Percentiles rank a stretch among this genome's conserved stretches.
These are phyloP conservation scores for Geophilus truncorum DNA, from an alignment of 2,888 invertebrate genomes.

Conservation along the genomic window DNA sequence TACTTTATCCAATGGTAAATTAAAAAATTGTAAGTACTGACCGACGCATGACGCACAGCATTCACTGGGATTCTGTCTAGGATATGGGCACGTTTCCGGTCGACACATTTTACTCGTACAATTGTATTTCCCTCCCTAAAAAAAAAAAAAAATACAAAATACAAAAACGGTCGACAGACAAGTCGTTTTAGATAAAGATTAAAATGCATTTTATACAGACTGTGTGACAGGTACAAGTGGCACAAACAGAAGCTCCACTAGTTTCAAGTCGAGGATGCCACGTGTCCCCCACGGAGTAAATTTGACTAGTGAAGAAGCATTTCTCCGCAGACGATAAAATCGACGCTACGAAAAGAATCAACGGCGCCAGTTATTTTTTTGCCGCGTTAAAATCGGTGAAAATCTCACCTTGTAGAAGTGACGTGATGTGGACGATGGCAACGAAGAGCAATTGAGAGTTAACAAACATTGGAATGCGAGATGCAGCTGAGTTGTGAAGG, in stretches of 20 bases:
- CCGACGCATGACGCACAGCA: not conserved
- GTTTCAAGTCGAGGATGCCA: conserved; percentile 19
- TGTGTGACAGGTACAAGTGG: conserved; percentile 5
- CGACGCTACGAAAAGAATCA: not conserved
- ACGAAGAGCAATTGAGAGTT: not conserved
- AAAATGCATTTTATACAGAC: no score
- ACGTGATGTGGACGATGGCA: not conserved
- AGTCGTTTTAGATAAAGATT: no score
- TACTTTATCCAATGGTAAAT: not conserved
- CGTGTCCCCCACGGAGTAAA: not conserved
- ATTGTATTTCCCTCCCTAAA: not conserved
- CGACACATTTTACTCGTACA: not conserved
- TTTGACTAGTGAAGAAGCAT: not conserved
- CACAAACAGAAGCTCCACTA: conserved; percentile 12
- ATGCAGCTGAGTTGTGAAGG: not conserved
- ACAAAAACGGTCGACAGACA: no score
- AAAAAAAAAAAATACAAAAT: not conserved
- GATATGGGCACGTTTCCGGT: not conserved
- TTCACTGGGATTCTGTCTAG: not conserved
- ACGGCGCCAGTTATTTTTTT: not conserved
- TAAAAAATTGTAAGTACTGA: not conserved
- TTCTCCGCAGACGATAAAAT: not conserved
- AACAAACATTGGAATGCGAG: not conserved
- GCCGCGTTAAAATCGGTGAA: not conserved
- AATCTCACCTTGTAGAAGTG: not conserved